phyloP scores from a whole-genome alignment of 2,113 vertebrate genomes.

The Halcyon senegalensis region DNA sequence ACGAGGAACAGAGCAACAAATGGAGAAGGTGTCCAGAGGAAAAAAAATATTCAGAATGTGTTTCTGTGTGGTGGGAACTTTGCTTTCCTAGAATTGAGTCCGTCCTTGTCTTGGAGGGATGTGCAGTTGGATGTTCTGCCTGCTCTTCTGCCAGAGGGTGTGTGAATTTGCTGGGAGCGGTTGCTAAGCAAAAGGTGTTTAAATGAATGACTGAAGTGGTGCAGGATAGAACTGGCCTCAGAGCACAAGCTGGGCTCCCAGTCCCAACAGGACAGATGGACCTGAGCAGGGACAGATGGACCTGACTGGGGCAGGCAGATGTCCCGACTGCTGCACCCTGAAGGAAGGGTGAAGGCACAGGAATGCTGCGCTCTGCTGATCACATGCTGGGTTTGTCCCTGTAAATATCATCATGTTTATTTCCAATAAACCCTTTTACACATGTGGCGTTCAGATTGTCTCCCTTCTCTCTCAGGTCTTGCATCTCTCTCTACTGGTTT shows the following conservation, averaged over 20 bases:
- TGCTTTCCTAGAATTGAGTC: not conserved
- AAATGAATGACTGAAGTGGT: not conserved
- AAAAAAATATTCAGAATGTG: not conserved
- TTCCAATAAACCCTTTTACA: slow-evolving; percentile 45
- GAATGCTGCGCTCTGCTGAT: not conserved
- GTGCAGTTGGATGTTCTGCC: not conserved
- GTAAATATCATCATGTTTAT: not conserved
- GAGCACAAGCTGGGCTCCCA: not conserved
- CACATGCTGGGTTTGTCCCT: not conserved
- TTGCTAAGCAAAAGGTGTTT: not conserved
- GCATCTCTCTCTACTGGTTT: not conserved
- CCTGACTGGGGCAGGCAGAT: not conserved
- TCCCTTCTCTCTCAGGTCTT: not conserved
- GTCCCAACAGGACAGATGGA: not conserved
- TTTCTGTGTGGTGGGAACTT: not conserved
- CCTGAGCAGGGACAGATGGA: not conserved
- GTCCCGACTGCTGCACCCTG: not conserved
- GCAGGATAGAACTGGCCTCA: not conserved
- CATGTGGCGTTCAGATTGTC: rapidly evolving
- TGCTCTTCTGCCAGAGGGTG: not conserved
- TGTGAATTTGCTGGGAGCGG: not conserved
- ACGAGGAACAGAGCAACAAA: not conserved
- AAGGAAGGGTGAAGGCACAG: not conserved
- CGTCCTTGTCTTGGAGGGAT: rapidly evolving
- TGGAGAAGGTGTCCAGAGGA: not conserved